Base-by-base conservation (phyloP, 2,113 vertebrate genomes). In the Lepisosteus osseus region DNA sequence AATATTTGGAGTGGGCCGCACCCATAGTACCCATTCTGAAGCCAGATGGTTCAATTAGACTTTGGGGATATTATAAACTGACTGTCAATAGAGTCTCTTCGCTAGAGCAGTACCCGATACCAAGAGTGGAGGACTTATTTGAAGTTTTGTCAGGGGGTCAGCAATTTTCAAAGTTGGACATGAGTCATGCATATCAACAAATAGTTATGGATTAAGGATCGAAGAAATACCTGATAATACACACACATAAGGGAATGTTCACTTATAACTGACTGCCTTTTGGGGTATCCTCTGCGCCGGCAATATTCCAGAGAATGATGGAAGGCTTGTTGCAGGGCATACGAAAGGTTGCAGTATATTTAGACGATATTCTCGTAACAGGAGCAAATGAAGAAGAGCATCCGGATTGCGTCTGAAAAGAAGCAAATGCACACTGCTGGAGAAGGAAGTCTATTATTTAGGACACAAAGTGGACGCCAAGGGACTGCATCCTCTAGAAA, bases 121-220 rank as follows among this genome's bases (percentile, higher is more conserved):
- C 70, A 41, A 79, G 43, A 55, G 43, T 74, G 9, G 71, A 75
- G 12, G 62, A 75, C 45, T 8, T 79, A 13, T 71, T 74, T 68
- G 59, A 44, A 15, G 45, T 9, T 29, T 43, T 59, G 17, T 7
- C 44, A 6, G 71, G 71, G 9, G 73, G 76, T 8, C 59, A 74
- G 14, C 65, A 54, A 13, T 78, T 71, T 7, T 72, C 13, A 3
- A 77, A 77, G 15, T 40, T 74, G 44, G 77, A 78, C 56, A 67
- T 75, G 72, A 77, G 69, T 61, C 71, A 78, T 72, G 74, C 77
- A 3, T 79, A 77, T 55, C 73, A 77, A 5, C 82, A 84, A 15
- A 61, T 79, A 0, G 4, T 67, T 6, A 17, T 78, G 7, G 57
- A 80, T 14, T 63, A 75, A 14, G 70, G 55, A 11, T 67, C 78